These are phyloP conservation scores for Struthio camelus DNA, from an alignment of 2,113 vertebrate species.

Conservation along the genomic window DNA sequence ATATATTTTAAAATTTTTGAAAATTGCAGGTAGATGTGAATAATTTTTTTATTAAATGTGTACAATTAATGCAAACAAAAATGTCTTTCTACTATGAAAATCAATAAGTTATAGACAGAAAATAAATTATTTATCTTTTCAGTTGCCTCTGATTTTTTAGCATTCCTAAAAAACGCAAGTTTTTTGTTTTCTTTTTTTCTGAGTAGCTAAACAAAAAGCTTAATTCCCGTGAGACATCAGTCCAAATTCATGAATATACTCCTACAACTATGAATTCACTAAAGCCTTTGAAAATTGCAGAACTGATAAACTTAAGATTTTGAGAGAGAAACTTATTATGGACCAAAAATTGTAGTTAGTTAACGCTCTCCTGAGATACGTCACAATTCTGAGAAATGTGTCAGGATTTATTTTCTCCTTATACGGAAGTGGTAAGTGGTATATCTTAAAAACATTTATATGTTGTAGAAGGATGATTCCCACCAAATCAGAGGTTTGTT, in stretches of 20 bases:
- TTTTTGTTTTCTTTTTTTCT: not conserved
- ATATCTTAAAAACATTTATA: conserved; percentile 22
- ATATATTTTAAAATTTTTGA: not conserved
- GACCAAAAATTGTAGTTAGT: not conserved
- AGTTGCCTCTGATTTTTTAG: not conserved
- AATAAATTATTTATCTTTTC: not conserved
- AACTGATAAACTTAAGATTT: not conserved
- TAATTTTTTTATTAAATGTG: not conserved
- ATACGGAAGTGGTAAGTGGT: not conserved
- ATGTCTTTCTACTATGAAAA: not conserved
- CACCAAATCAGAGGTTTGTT: not conserved
- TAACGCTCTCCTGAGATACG: not conserved
- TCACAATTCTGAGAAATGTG: not conserved
- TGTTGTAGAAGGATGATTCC: not conserved
- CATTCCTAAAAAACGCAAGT: not conserved
- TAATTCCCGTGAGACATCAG: conserved; percentile 8
- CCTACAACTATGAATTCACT: not conserved
- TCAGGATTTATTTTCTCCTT: conserved; percentile 13
- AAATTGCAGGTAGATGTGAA: not conserved
- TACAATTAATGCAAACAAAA: not conserved
- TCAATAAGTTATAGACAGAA: not conserved
- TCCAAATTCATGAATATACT: not conserved
- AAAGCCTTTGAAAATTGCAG: not conserved
- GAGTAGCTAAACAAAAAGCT: conserved; percentile 9
- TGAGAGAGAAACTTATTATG: not conserved